phyloP scores from a whole-genome alignment of 2,888 invertebrate species.

The Eustalomyia histrio region DNA sequence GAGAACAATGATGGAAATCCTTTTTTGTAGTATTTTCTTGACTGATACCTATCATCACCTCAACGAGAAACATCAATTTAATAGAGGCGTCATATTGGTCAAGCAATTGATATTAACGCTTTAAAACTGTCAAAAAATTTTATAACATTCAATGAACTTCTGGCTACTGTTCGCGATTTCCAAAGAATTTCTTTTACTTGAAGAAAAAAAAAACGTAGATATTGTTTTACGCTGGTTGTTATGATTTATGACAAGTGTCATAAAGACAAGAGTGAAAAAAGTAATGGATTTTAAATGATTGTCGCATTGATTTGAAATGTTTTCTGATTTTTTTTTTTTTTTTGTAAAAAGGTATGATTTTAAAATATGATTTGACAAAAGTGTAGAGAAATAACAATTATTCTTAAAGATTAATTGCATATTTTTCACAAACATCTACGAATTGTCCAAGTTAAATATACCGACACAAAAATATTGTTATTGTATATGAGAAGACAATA shows the following conservation, averaged over 20 bases:
- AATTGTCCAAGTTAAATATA: slow-evolving; percentile 38
- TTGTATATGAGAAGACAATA: neutral
- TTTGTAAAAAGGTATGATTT: slow-evolving; percentile 8
- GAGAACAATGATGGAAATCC: slow-evolving; percentile 21
- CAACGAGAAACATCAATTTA: slow-evolving; percentile 52
- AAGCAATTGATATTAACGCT: slow-evolving; percentile 56
- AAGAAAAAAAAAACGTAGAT: neutral
- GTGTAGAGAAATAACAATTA: slow-evolving; percentile 61
- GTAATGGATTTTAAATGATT: slow-evolving; percentile 38
- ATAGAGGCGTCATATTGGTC: slow-evolving; percentile 60
- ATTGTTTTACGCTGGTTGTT: slow-evolving; percentile 62
- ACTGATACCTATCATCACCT: slow-evolving; percentile 58
- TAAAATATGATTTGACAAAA: slow-evolving; percentile 61
- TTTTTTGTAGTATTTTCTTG: slow-evolving; percentile 24
- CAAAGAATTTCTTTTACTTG: slow-evolving; percentile 29
- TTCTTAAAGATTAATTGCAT: slow-evolving; percentile 62
- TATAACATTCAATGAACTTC: slow-evolving; percentile 38
- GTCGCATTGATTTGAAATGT: slow-evolving; percentile 49
- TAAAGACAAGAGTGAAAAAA: slow-evolving; percentile 40
- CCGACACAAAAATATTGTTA: slow-evolving; percentile 31
- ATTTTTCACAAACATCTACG: slow-evolving; percentile 48
- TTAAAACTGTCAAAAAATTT: slow-evolving; percentile 55
- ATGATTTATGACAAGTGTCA: slow-evolving; percentile 64
- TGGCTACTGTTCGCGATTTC: slow-evolving; percentile 39
- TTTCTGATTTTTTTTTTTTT: slow-evolving; percentile 9